Percentiles rank a stretch among this genome's conserved stretches.
phyloP scores from a whole-genome alignment of 2,888 invertebrate species.

The Ceriagrion tenellum region DNA sequence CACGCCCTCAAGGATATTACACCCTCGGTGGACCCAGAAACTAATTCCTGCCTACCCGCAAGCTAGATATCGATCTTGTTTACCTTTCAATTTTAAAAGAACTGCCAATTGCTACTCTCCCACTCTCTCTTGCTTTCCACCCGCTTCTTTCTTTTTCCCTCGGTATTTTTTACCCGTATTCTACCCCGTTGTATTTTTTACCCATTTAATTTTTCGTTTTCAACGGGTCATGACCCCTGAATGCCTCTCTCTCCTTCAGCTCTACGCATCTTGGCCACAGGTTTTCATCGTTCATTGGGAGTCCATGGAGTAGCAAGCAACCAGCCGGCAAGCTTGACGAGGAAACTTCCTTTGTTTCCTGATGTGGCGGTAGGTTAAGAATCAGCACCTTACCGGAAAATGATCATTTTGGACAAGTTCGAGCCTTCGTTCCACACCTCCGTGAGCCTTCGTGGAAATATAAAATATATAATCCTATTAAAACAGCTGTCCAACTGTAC shows the following conservation, averaged over 20 bases:
- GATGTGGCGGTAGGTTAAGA: no score
- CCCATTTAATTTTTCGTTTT: conserved; percentile 23
- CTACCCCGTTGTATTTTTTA: background rate
- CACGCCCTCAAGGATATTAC: conserved; percentile 42
- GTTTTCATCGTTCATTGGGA: background rate
- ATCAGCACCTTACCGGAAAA: no score
- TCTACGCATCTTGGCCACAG: background rate
- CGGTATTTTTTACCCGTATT: background rate
- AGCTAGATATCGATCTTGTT: conserved; percentile 57
- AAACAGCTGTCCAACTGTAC: no score
- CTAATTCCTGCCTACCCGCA: conserved; percentile 54
- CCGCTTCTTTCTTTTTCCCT: background rate
- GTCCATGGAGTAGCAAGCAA: background rate
- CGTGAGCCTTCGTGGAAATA: no score
- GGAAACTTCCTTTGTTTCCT: no score
- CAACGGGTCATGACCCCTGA: conserved; percentile 15
- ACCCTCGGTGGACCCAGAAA: background rate
- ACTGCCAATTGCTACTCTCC: conserved; percentile 34
- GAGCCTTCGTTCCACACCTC: no score
- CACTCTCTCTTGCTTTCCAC: background rate
- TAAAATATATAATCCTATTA: no score
- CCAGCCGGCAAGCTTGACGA: no score
- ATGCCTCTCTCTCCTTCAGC: background rate
- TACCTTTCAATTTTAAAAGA: conserved; percentile 65
- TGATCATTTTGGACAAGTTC: no score